A percentile compares a stretch with the other conserved stretches of the same genome.
Evolutionary conservation across 2,113 vertebrate species (phyloP).

Genomic region (Hemichromis elongatus): DNA sequence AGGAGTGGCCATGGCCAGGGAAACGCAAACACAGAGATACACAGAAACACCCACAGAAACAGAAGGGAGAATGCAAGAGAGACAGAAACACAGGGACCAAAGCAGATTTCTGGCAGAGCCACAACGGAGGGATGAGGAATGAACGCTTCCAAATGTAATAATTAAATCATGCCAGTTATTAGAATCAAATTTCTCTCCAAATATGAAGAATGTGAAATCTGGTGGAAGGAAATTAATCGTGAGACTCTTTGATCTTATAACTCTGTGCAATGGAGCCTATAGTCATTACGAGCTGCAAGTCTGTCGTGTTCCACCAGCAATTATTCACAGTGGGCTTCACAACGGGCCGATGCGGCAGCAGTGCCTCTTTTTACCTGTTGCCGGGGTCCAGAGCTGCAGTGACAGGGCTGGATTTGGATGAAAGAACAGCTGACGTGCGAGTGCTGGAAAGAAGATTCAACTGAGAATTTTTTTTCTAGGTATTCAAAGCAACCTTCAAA

Average conservation of each 20-base stretch:
- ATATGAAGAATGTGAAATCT: not conserved
- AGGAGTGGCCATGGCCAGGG: not conserved
- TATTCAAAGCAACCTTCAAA: conserved; percentile 3
- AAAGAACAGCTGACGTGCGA: conserved; percentile 29
- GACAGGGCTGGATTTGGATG: conserved; percentile 25
- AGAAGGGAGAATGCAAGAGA: not conserved
- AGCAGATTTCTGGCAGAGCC: not conserved
- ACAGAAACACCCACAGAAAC: not conserved
- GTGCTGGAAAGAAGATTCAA: not conserved
- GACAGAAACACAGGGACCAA: not conserved
- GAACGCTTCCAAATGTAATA: conserved; percentile 21
- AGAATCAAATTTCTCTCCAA: conserved; percentile 29
- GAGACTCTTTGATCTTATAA: conserved; percentile 1
- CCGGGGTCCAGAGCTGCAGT: conserved; percentile 5
- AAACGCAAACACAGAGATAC: not conserved
- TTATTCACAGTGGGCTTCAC: not conserved
- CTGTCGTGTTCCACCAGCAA: not conserved
- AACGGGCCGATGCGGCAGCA: not conserved
- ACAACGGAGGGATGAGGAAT: not conserved
- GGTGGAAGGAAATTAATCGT: conserved; percentile 25
- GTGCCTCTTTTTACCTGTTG: conserved; percentile 1
- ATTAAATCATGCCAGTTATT: conserved; percentile 41
- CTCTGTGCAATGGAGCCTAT: not conserved
- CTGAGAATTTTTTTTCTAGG: not conserved
- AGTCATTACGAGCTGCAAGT: not conserved